A percentile compares a stretch with the other conserved stretches of the same genome.
Evolutionary conservation across 1,140 invertebrate genomes (phyloP).

Genomic region (Aphidius ervi): DNA sequence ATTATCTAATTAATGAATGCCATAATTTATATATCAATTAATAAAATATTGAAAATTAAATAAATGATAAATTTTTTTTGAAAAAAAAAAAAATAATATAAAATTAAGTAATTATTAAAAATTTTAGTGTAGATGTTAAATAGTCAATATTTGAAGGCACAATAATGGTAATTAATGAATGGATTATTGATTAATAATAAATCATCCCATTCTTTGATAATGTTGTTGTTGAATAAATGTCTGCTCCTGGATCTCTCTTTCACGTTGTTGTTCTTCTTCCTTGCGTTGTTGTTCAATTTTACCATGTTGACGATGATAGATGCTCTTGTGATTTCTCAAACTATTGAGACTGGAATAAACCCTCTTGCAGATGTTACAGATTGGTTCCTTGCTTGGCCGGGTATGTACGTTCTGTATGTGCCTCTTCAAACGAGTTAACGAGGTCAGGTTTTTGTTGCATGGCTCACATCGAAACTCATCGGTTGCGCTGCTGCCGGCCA

Average conservation of each 20-base stretch:
- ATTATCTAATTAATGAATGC: neutral
- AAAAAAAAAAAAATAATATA: too few relatives aligned
- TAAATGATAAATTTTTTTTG: too few relatives aligned
- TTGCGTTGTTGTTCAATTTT: slow-evolving; percentile 49
- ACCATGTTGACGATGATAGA: slow-evolving; percentile 68
- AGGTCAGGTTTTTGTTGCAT: slow-evolving; percentile 83
- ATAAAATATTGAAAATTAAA: too few relatives aligned
- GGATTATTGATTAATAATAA: neutral
- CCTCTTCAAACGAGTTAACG: slow-evolving; percentile 75
- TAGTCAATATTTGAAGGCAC: slow-evolving; percentile 4
- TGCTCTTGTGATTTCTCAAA: slow-evolving; percentile 83
- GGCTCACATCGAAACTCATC: slow-evolving; percentile 82
- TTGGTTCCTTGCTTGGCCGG: slow-evolving; percentile 76
- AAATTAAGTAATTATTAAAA: neutral
- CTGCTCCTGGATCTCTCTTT: slow-evolving; percentile 36
- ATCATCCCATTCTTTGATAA: slow-evolving; percentile 23
- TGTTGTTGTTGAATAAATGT: slow-evolving; percentile 31
- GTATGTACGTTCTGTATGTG: slow-evolving; percentile 86
- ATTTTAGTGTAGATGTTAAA: neutral
- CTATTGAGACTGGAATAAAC: slow-evolving; percentile 84
- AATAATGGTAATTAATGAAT: slow-evolving; percentile 1
- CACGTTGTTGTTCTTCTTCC: slow-evolving; percentile 40
- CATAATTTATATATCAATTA: neutral
- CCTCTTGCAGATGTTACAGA: slow-evolving; percentile 84
- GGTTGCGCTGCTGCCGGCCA: slow-evolving; percentile 56